A percentile compares a stretch with the other conserved stretches of the same genome.
These are phyloP conservation scores for Tribolium madens DNA, from an alignment of 1,140 invertebrate genomes.

Conservation along the genomic window DNA sequence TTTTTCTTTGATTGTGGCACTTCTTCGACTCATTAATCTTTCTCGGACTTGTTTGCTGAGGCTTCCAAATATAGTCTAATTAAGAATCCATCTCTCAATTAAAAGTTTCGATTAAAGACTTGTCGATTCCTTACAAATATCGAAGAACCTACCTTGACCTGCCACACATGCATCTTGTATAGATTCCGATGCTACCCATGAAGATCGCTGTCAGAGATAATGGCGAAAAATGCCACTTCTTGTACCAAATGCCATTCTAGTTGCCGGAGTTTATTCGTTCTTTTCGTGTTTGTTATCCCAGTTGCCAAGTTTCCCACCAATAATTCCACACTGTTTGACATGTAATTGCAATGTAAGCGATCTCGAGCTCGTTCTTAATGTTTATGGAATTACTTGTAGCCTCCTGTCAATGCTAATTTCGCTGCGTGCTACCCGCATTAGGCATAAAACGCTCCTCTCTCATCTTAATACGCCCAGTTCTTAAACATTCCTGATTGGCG, in stretches of 20 bases:
- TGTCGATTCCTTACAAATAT: not conserved
- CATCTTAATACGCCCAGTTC: conserved; percentile 6
- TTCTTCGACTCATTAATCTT: conserved; percentile 7
- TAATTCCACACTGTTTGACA: conserved; percentile 36
- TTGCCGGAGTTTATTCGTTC: conserved; percentile 13
- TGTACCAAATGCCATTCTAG: conserved; percentile 22
- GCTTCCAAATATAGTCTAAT: not conserved
- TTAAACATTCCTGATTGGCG: not conserved
- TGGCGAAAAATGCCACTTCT: conserved; percentile 27
- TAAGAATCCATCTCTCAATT: not conserved
- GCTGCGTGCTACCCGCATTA: not conserved
- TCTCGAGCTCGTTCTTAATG: conserved; percentile 24
- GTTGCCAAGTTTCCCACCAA: conserved; percentile 33
- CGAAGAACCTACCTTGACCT: conserved; percentile 19
- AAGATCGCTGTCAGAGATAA: conserved; percentile 1
- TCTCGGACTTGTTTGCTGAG: not conserved
- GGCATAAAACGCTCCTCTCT: not conserved
- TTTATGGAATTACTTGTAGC: conserved; percentile 30
- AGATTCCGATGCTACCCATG: not conserved
- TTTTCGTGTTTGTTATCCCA: conserved; percentile 34
- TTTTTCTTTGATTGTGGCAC: not conserved
- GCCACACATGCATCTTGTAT: conserved; percentile 6
- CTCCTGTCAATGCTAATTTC: conserved; percentile 30
- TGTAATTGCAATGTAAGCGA: conserved; percentile 33
- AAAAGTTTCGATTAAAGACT: not conserved